Base-by-base conservation (phyloP, 2,113 vertebrate genomes). In the Oxyura jamaicensis region DNA sequence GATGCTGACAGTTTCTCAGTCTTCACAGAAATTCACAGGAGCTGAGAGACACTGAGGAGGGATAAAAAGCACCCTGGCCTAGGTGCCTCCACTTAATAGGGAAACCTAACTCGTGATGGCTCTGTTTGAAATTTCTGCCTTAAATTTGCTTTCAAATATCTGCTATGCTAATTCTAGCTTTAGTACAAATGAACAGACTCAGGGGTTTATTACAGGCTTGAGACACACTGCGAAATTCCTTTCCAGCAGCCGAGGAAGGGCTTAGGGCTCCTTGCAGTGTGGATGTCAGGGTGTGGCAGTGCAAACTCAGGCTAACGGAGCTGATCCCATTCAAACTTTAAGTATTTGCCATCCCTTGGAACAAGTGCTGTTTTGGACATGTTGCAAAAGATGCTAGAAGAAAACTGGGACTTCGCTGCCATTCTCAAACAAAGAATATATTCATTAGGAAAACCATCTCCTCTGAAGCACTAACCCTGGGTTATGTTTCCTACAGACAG, bases 371-470 rank as follows among this genome's bases (percentile, higher is more conserved):
- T 62, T 91, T 68, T 60, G 86, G 58, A 94, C 8, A 88, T 63
- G 35, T 68, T 58, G 66, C 50, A 73, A 29, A 78, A 93, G 36
- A 91, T 13, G 53, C 35, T 31, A 16, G 12, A 73, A 76, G 11
- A 56, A 90, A 90, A 77, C 55, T 13, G 84, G 56, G 42, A 68
- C 35, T 73, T 86, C 36, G 13, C 59, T 93, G 86, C 69, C 46
- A 6, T 69, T 91, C 72, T 88, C 78, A 88, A 90, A 93, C 28
- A 94, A 90, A 97, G 76, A 93, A 17, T 59, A n/a, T 29, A 85
- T 94, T 94, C 73, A 77, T 77, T 68, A 87, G 58, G 86, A 76
- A 94, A 86, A 42, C 16, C 22, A 39, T 33, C 33, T 94, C 52
- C 68, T 91, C 66, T 1, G 0, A 81, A 88, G 76, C 36, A 48